phyloP scores from a whole-genome alignment of 2,888 invertebrate genomes.

The Polylopha cassiicola region DNA sequence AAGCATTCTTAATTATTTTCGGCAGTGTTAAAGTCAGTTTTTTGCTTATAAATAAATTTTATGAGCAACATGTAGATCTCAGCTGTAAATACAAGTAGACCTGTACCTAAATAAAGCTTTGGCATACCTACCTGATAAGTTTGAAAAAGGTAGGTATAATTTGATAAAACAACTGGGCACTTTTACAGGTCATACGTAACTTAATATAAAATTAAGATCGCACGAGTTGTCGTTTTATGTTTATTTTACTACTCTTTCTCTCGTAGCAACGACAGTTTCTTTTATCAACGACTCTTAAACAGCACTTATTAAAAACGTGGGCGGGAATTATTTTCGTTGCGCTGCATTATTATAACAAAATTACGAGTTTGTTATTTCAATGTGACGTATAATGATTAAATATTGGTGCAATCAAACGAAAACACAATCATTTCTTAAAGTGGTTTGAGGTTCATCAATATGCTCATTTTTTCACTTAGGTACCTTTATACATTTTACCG shows the following conservation, averaged over 20 bases:
- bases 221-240: constrained; percentile 38
- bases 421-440: constrained; percentile 18
- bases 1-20: no score
- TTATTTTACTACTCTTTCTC: constrained; percentile 34
- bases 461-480: no score
- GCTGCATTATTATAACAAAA: constrained; percentile 29
- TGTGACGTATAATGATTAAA: constrained; percentile 22
- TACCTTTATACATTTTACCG: no score
- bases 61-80: no score
- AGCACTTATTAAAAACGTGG: constrained; percentile 69
- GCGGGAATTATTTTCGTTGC: constrained; percentile 51
- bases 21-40: no score
- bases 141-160: no score
- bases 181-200: constrained; percentile 12
- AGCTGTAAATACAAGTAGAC: no score
- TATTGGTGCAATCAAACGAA: constrained; percentile 20
- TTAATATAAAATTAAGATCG: constrained; percentile 18
- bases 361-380: constrained; percentile 23
- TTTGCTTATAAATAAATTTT: no score
- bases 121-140: no score
- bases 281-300: constrained; percentile 69
- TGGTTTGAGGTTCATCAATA: no score
- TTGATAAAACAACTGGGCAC: constrained; percentile 7
- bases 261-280: constrained; percentile 54
- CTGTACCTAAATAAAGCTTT: no score